Conservation (phyloP, 2,888 invertebrate genomes). For the Diplazon laetatorius region DNA sequence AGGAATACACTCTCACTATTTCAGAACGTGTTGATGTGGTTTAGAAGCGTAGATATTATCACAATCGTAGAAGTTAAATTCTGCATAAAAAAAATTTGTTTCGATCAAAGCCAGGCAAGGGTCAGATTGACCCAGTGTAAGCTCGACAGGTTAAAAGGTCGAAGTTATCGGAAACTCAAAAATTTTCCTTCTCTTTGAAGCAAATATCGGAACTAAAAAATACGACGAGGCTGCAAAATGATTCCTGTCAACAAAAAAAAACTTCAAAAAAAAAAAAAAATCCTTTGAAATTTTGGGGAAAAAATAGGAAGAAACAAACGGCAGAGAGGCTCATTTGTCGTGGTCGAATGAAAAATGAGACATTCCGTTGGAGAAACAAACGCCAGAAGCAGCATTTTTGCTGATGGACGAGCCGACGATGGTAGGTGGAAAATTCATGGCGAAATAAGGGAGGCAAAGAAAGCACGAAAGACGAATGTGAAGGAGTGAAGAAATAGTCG, state of each 20-base stretch:
- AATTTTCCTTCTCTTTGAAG: not conserved
- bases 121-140: too few species aligned
- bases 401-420: conserved; percentile 30
- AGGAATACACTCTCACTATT: too few species aligned
- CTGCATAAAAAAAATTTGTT: conserved; percentile 13
- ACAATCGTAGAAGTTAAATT: too few species aligned
- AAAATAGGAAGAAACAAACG: not conserved
- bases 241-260: too few species aligned
- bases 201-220: not conserved
- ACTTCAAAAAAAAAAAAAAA: too few species aligned
- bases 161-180: not conserved
- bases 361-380: conserved; percentile 43
- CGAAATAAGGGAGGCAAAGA: conserved; percentile 57
- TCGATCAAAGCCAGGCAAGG: not conserved
- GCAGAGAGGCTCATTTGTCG: conserved; percentile 42
- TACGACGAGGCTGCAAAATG: too few species aligned
- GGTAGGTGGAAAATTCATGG: conserved; percentile 39
- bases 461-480: conserved; percentile 41
- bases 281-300: too few species aligned
- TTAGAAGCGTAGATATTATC: too few species aligned
- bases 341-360: conserved; percentile 50
- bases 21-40: too few species aligned
- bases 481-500: conserved; percentile 28
- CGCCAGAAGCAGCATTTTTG: conserved; percentile 49
- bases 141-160: too few species aligned